Conservation (phyloP, 2,113 vertebrate genomes). For the Anarhynchus alexandrinus region DNA sequence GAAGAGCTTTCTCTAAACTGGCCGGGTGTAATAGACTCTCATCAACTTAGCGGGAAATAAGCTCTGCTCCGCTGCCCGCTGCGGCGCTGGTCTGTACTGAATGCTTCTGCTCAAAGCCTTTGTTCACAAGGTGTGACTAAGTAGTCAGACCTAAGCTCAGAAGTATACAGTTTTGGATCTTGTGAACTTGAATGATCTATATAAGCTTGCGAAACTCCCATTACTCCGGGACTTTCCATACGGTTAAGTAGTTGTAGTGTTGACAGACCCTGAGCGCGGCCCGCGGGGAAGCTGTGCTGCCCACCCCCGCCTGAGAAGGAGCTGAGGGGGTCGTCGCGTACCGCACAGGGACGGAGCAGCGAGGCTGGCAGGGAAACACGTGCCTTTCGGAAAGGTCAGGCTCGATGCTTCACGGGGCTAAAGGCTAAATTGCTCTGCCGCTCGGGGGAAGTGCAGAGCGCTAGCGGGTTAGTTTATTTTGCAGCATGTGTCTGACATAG, state of each 20-base stretch:
- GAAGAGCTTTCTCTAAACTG: conserved; percentile 35
- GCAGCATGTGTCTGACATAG: conserved; percentile 53
- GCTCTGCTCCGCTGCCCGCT: neutral
- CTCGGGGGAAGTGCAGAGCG: neutral
- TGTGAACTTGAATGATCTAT: conserved; percentile 10
- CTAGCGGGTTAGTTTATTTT: neutral
- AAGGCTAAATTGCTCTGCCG: conserved; percentile 22
- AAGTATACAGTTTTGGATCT: neutral
- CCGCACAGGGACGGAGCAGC: neutral
- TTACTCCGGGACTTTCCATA: neutral
- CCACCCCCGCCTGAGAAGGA: neutral
- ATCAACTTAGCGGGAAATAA: conserved; percentile 33
- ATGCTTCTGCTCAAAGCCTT: conserved; percentile 39
- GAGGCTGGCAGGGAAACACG: neutral
- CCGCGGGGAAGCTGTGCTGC: neutral
- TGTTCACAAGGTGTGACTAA: conserved; percentile 39
- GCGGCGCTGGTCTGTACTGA: neutral
- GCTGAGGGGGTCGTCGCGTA: neutral
- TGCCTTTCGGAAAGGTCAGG: conserved; percentile 47
- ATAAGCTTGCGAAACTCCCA: neutral
- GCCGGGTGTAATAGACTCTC: conserved; percentile 29
- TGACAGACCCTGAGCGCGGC: neutral
- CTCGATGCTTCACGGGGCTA: conserved; percentile 22
- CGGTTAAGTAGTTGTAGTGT: neutral
- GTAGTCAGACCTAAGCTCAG: conserved; percentile 33